These are phyloP conservation scores for Dendronephthya gigantea DNA, from an alignment of 64 coral and sea anemone species.

Conservation along the genomic window DNA sequence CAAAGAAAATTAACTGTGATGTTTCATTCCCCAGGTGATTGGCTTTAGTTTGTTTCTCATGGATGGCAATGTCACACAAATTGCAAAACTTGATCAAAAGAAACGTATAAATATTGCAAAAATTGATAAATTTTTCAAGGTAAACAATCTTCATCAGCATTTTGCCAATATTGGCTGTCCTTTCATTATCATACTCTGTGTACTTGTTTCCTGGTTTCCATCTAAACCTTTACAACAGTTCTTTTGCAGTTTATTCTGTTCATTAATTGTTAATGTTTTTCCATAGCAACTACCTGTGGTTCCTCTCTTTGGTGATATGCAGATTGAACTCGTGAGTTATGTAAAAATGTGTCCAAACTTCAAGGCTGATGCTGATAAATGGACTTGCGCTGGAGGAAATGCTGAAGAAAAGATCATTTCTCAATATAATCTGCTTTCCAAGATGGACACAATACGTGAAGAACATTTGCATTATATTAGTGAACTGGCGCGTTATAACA, in stretches of 20 bases:
- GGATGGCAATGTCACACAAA: constrained; percentile 65
- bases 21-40: constrained; percentile 51
- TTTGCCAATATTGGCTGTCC: background rate
- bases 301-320: constrained; percentile 94
- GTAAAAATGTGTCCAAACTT: constrained; percentile 91
- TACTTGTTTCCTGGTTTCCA: no score
- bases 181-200: background rate
- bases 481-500: constrained; percentile 92
- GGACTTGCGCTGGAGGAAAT: constrained; percentile 56
- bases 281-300: constrained; percentile 90
- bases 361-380: constrained; percentile 75
- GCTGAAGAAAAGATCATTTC: constrained; percentile 84
- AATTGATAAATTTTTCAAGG: constrained; percentile 98
- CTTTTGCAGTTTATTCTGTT: background rate
- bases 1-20: background rate
- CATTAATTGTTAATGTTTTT: background rate
- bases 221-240: no score
- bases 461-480: constrained; percentile 90
- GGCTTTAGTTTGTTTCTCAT: constrained; percentile 86
- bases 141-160: background rate
- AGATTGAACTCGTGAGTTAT: constrained; percentile 83
- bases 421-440: constrained; percentile 80
- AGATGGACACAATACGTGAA: constrained; percentile 77
- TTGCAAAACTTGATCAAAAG: constrained; percentile 92
- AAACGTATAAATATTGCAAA: constrained; percentile 75